Base-by-base conservation (phyloP, 2,888 invertebrate species). In the Celastrina argiolus region DNA sequence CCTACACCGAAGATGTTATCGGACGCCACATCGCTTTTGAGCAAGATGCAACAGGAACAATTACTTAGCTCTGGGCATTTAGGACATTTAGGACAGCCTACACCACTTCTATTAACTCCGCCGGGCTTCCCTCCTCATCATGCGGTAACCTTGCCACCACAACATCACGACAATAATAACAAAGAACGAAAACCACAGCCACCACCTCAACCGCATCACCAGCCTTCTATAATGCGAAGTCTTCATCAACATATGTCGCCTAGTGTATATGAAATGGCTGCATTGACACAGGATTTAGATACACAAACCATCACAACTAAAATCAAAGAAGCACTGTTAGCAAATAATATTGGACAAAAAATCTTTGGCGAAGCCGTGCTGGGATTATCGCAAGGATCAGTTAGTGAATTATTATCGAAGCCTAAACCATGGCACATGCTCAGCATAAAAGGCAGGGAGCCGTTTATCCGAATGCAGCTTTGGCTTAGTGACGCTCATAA, bases 381-480 rank as follows among this genome's bases (percentile, higher is more conserved):
- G 14, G 99, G 98, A 0, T 92, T 99, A 34, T 98, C 98, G 0
- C 99, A 99, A 87, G 99, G 98, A 12, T 98, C 99, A 2, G 99
- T 99, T 12, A 98, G 98, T 78, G 99, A 99, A 85, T 92, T 99
- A 70, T 92, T 99, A 7, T 98, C 98, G 69, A 99, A 99, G 84
- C 99, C 99, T 4, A 99, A 99, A 80, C 99, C 99, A 0, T 99
- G 99, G 99, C 98, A 98, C 82, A 98, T 99, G 98, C 93, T 99
- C 66, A 98, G 98, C 81, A 98, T 98, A 82, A 99, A 99, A 84
- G 99, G 99, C 0, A 93, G 99, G 36, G 99, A 99, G 81, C 98
- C 98, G 0, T 98, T 98, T 87, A 97, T 98, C 73, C 92, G 98
- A 65, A 98, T 98, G 98, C 98, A 99, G 81, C 85, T 98, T 70